Base-by-base conservation (phyloP, 2,888 invertebrate species). In the Eupsilia transversa region DNA sequence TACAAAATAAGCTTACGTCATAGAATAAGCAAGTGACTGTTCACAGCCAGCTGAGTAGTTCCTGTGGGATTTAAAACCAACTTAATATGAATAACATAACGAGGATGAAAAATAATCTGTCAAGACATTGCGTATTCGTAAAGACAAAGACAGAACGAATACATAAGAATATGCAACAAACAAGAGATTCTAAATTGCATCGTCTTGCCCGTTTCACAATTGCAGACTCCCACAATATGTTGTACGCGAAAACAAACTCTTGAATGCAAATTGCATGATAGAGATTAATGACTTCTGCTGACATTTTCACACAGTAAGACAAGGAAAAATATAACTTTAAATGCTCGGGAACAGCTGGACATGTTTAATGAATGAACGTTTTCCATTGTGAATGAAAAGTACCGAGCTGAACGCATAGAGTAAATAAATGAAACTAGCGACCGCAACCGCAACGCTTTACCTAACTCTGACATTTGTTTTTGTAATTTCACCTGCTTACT, bases 1-100 rank as follows among this genome's bases (percentile, higher is more conserved):
- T 77, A 77, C 79, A 80, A 86, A 84, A 83, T 84, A 84, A 74
- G 57, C 65, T 86, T 76, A 80, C 86, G 86, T 84, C 80, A 84
- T 74, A 57, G 14, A 56, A 59, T 67, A 77, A 75, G 41, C 64
- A 77, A 54, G 67, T 69, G 74, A 70, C 70, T 77, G 56, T 52
- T 68, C 59, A 65, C 33, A 64, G 57, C 33, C 33, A 60, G 73
- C 27, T 46, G 52, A 67, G 72, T 72, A 56, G 56, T 59, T 60
- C 70, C 75, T 67, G 33, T 43, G 59, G 75, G 83, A 72, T 38
- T 61, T 52, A 23, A 70, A 77, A 72, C 14, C 27, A 65, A 60
- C 35, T 41, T 14, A 14, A 64, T 3, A 65, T 69, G 20, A 64
- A 68, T 27, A 57, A 63, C 20, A 2, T 9, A 38, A 70, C 23